Conservation (phyloP, 1,140 invertebrate genomes). For the Rhizoglyphus robini region DNA sequence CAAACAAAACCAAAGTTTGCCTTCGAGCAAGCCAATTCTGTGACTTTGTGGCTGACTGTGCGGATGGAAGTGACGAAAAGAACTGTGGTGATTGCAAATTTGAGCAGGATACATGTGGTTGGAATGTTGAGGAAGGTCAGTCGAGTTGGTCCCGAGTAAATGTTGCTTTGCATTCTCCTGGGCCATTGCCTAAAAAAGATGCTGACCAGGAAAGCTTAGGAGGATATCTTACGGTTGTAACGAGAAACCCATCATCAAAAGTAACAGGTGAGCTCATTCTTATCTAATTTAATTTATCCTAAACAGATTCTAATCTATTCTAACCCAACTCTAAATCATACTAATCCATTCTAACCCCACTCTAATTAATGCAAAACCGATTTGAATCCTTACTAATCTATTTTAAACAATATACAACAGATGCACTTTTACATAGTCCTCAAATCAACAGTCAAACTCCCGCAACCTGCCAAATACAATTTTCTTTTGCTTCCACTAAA, state of each 20-base stretch:
- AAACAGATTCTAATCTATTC: no score
- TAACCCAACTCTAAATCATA: no score
- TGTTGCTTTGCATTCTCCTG: not conserved
- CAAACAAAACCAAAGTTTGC: not conserved
- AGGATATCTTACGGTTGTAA: not conserved
- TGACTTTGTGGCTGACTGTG: not conserved
- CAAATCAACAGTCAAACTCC: not conserved
- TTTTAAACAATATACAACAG: no score
- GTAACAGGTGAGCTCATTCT: no score
- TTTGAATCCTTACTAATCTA: no score
- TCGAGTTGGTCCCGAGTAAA: not conserved
- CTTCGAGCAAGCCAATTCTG: not conserved
- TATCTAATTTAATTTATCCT: no score
- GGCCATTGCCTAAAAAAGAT: not conserved
- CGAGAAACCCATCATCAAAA: no score
- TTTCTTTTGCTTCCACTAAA: no score
- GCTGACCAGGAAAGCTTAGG: not conserved
- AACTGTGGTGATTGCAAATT: conserved; percentile 21
- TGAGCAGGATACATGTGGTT: conserved; percentile 21
- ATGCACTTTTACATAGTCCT: not conserved
- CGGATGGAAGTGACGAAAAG: not conserved
- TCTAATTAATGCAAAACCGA: no score
- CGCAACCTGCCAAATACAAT: no score
- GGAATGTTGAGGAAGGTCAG: not conserved
- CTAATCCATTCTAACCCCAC: no score